phyloP scores from a whole-genome alignment of 2,113 vertebrate species.

The Dipodomys spectabilis region DNA sequence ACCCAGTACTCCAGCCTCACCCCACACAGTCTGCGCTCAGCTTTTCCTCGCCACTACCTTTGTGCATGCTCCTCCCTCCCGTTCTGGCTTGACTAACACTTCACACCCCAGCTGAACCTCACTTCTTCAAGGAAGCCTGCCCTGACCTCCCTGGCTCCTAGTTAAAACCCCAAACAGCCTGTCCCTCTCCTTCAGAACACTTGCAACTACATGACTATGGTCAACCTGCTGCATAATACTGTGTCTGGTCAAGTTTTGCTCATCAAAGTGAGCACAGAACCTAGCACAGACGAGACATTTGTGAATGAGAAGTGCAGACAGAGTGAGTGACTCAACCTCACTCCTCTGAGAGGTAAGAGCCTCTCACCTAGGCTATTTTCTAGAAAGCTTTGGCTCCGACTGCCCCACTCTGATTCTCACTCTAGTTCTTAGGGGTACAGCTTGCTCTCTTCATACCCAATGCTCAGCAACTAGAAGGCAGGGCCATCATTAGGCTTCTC shows the following conservation, averaged over 20 bases:
- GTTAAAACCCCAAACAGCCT: neutral
- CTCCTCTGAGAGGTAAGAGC: neutral
- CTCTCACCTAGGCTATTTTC: neutral
- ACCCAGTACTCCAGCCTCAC: neutral
- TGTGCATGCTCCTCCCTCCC: neutral
- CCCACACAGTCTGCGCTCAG: neutral
- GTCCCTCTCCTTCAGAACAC: neutral
- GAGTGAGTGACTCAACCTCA: neutral
- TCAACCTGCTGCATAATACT: neutral
- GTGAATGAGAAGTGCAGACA: neutral
- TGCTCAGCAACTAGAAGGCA: neutral
- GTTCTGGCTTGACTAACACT: neutral
- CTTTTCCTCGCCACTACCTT: neutral
- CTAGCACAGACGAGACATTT: neutral
- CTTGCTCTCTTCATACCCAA: neutral
- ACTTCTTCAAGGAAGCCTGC: neutral
- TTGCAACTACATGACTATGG: neutral
- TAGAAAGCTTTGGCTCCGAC: neutral
- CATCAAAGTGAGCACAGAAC: neutral
- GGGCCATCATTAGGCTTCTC: neutral
- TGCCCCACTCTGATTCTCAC: neutral
- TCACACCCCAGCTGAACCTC: neutral
- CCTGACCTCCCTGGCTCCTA: neutral
- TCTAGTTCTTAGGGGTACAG: neutral
- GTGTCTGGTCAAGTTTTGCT: neutral